These are phyloP conservation scores for Takifugu rubripes DNA, from an alignment of 2,797 vertebrate species.

Conservation along the genomic window DNA sequence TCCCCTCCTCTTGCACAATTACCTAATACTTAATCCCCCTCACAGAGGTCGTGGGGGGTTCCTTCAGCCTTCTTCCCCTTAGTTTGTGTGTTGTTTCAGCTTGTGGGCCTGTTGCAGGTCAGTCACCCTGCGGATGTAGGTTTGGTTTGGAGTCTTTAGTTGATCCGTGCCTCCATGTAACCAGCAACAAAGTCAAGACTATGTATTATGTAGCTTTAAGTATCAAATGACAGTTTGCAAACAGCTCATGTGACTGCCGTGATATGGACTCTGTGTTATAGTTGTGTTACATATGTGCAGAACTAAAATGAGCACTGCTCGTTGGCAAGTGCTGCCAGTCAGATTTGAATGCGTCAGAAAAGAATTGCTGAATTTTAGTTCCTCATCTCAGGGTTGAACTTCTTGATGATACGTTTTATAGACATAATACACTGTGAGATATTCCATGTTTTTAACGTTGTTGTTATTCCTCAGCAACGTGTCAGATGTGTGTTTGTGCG, in stretches of 20 bases:
- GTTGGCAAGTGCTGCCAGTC: too few species aligned
- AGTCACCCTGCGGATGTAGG: constrained; percentile 5
- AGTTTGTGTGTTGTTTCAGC: constrained; percentile 4
- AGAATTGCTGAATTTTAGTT: too few species aligned
- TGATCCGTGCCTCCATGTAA: constrained; percentile 16
- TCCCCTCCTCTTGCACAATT: constrained; percentile 69
- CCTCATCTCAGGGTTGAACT: too few species aligned
- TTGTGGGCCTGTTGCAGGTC: constrained; percentile 18
- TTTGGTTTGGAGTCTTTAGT: constrained; percentile 1
- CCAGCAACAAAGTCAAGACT: constrained; percentile 3
- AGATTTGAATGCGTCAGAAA: too few species aligned
- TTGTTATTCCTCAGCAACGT: too few species aligned
- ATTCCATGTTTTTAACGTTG: background rate
- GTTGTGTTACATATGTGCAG: background rate
- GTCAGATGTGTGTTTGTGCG: background rate
- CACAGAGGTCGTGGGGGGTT: constrained; percentile 26
- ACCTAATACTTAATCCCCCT: constrained; percentile 60
- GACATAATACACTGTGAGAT: background rate
- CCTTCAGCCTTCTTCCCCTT: constrained; percentile 25
- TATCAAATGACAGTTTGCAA: constrained; percentile 12
- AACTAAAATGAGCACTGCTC: too few species aligned
- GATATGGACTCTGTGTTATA: background rate
- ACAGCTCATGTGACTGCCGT: constrained; percentile 15
- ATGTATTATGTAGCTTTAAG: constrained; percentile 12
- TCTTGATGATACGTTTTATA: too few species aligned